Conservation (phyloP, 2,113 vertebrate genomes). For the Oryzias javanicus region DNA sequence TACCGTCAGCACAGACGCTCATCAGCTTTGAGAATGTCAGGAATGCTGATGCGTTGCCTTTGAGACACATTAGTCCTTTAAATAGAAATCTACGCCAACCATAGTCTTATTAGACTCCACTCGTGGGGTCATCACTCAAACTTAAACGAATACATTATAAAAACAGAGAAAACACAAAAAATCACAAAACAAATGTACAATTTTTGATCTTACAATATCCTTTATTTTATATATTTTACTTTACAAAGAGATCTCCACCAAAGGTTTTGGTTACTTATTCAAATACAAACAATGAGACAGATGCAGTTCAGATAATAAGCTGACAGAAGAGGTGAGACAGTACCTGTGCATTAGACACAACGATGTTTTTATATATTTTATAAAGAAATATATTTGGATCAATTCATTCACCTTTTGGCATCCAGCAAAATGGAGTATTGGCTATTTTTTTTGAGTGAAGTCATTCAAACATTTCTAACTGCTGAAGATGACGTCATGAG, state of each 20-base stretch:
- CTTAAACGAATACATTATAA: fast-evolving
- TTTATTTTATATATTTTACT: conserved; percentile 66
- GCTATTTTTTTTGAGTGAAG: conserved; percentile 29
- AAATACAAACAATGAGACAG: conserved; percentile 62
- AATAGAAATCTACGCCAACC: conserved; percentile 46
- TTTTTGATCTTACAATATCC: conserved; percentile 66
- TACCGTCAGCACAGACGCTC: conserved; percentile 43
- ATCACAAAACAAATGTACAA: neutral
- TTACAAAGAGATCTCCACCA: conserved; percentile 68
- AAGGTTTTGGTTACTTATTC: conserved; percentile 55
- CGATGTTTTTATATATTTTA: neutral
- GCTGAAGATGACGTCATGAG: conserved; percentile 43
- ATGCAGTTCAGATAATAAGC: conserved; percentile 46
- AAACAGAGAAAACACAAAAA: neutral
- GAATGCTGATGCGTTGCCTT: conserved; percentile 60
- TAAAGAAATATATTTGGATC: too few relatives aligned
- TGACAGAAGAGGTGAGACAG: conserved; percentile 33
- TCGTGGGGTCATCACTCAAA: neutral
- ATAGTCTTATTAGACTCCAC: too few relatives aligned
- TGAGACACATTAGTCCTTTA: conserved; percentile 42
- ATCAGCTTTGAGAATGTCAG: conserved; percentile 54
- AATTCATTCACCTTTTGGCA: conserved; percentile 25
- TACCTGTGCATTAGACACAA: conserved; percentile 25
- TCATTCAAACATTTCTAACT: conserved; percentile 27
- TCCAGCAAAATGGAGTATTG: conserved; percentile 24